These are phyloP conservation scores for Drosophila pandora DNA, from an alignment of 1,140 invertebrate species.

Conservation along the genomic window DNA sequence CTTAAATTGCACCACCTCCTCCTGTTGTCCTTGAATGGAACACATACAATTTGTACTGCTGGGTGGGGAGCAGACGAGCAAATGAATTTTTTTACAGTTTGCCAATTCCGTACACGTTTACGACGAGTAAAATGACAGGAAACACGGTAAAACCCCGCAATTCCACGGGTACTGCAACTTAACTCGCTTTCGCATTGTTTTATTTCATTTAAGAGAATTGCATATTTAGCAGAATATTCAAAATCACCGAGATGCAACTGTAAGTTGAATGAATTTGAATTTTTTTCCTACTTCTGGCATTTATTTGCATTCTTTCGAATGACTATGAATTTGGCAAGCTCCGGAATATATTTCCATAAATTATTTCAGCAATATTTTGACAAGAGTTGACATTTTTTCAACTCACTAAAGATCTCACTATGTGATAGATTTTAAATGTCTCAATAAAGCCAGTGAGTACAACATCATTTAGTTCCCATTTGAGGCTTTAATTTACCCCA, in stretches of 20 bases:
- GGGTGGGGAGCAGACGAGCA: not conserved
- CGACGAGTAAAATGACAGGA: constrained; percentile 2
- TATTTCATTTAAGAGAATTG: constrained; percentile 62
- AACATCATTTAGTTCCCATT: not conserved
- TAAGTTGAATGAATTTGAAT: not conserved
- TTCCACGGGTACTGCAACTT: constrained; percentile 25
- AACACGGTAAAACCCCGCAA: constrained; percentile 8
- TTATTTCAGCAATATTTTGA: constrained; percentile 17
- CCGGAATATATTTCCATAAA: constrained; percentile 25
- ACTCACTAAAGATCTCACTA: not conserved
- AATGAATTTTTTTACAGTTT: constrained; percentile 36
- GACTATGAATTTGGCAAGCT: constrained; percentile 30
- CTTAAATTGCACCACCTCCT: constrained; percentile 13
- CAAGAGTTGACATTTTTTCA: not conserved
- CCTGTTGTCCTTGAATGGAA: not conserved
- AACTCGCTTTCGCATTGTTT: constrained; percentile 28
- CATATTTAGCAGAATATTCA: constrained; percentile 42
- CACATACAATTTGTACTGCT: constrained; percentile 3
- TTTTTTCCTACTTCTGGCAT: not conserved
- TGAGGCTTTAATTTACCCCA: not conserved
- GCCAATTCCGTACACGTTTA: constrained; percentile 43
- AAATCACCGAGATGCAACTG: constrained; percentile 16
- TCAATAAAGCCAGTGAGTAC: not conserved
- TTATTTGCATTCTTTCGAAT: constrained; percentile 55
- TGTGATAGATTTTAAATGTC: not conserved